Evolutionary conservation across 23 tunicate genomes (phyloP).

Genomic region (Diplosoma virens): DNA sequence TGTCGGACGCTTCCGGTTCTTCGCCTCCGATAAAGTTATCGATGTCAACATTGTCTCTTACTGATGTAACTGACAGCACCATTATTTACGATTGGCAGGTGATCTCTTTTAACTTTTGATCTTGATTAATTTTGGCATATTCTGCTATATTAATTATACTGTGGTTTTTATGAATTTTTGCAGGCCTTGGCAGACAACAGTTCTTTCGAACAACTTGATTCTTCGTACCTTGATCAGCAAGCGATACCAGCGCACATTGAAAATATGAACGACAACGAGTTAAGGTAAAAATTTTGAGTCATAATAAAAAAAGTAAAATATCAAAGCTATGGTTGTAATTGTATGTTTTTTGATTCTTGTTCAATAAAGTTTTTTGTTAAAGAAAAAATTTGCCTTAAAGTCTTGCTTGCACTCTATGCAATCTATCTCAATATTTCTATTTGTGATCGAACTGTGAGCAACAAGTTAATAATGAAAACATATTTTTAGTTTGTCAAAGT

Average conservation of each 20-base stretch:
- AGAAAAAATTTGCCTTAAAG: neutral
- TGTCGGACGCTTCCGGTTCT: no score
- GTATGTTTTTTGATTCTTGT: neutral
- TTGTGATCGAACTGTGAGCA: no score
- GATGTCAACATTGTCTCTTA: neutral
- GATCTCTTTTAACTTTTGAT: neutral
- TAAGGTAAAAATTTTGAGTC: neutral
- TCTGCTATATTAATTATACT: no score
- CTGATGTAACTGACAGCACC: conserved; percentile 32
- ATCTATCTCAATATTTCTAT: no score
- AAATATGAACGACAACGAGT: conserved; percentile 5
- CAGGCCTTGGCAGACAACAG: neutral
- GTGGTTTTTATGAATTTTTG: neutral
- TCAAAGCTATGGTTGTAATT: neutral
- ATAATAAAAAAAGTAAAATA: neutral
- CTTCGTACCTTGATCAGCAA: neutral
- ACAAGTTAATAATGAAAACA: no score
- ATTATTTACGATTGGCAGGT: conserved; percentile 77
- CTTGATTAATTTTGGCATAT: neutral
- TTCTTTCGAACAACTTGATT: neutral
- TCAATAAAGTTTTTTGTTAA: neutral
- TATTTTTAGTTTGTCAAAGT: no score
- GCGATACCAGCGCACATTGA: neutral
- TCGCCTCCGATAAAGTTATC: conserved; percentile 33
- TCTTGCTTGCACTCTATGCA: no score